These are phyloP conservation scores for Riparia riparia DNA, from an alignment of 2,113 vertebrate genomes.

Conservation along the genomic window DNA sequence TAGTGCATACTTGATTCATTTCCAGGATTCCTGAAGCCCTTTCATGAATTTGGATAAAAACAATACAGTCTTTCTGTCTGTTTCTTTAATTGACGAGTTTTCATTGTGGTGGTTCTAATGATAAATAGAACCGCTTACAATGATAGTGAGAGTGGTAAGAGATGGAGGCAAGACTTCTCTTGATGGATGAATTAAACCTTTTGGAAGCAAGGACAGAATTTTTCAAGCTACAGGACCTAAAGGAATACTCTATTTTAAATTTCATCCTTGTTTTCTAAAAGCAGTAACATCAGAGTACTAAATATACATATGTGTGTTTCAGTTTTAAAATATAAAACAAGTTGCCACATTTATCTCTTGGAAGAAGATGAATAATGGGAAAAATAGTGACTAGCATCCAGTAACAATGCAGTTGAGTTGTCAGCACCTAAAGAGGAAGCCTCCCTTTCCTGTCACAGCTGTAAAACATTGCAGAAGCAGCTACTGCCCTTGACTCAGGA, in stretches of 20 bases:
- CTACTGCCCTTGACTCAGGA: neutral
- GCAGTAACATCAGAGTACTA: neutral
- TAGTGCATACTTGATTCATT: neutral
- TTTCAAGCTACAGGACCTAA: neutral
- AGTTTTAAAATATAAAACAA: neutral
- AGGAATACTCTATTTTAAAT: neutral
- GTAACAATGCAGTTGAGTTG: neutral
- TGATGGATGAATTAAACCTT: neutral
- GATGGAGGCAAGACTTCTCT: neutral
- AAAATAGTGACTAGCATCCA: neutral
- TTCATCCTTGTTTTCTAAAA: neutral
- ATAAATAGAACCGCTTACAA: neutral
- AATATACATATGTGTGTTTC: neutral
- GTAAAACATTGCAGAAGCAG: neutral
- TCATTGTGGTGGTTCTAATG: neutral
- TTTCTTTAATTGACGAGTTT: neutral
- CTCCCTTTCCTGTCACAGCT: neutral
- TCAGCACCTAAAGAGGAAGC: neutral
- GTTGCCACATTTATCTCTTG: neutral
- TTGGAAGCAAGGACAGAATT: neutral
- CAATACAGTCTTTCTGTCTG: neutral
- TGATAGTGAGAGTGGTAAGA: neutral
- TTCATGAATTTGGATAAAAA: neutral
- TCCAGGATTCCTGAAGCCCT: neutral
- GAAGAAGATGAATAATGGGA: neutral